phyloP scores from a whole-genome alignment of 23 tunicate species.

The Pegea sp. region DNA sequence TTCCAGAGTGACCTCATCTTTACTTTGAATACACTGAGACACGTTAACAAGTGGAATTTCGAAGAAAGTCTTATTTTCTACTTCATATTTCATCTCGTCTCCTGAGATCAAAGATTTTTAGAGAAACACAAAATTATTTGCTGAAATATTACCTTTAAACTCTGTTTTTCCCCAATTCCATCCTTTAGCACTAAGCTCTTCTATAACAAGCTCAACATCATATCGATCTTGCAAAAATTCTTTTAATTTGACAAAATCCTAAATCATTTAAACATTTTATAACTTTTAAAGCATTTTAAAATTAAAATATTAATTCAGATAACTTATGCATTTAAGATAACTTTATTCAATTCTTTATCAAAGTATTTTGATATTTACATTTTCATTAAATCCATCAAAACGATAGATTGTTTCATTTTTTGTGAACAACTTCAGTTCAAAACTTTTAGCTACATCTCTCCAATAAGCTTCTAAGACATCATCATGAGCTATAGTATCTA shows the following conservation, averaged over 20 bases:
- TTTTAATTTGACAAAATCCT: slow-evolving; percentile 22
- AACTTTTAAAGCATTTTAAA: too few species aligned
- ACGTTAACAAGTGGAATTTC: slow-evolving; percentile 82
- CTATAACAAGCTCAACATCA: slow-evolving; percentile 44
- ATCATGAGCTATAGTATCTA: slow-evolving; percentile 23
- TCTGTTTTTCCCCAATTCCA: slow-evolving; percentile 96
- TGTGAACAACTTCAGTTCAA: slow-evolving; percentile 41
- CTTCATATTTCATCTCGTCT: slow-evolving; percentile 71
- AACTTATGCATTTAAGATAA: too few species aligned
- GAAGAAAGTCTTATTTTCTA: slow-evolving; percentile 56
- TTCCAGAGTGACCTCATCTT: slow-evolving; percentile 74
- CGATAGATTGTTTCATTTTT: slow-evolving; percentile 29
- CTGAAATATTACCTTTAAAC: slow-evolving; percentile 25
- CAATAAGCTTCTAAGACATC: slow-evolving; percentile 36
- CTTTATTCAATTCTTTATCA: too few species aligned
- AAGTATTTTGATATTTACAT: slow-evolving; percentile 5
- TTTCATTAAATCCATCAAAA: slow-evolving; percentile 90
- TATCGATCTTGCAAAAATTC: slow-evolving; percentile 12
- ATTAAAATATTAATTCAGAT: too few species aligned
- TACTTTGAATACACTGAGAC: slow-evolving; percentile 77
- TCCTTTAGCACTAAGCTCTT: slow-evolving; percentile 79
- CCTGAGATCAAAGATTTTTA: slow-evolving; percentile 14
- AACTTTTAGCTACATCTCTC: slow-evolving; percentile 80
- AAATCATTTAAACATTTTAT: slow-evolving; percentile 18
- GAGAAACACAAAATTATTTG: too few species aligned